A percentile compares a stretch with the other conserved stretches of the same genome.
These are phyloP conservation scores for Trichonephila inaurata DNA, from an alignment of 1,140 invertebrate species.

Conservation along the genomic window DNA sequence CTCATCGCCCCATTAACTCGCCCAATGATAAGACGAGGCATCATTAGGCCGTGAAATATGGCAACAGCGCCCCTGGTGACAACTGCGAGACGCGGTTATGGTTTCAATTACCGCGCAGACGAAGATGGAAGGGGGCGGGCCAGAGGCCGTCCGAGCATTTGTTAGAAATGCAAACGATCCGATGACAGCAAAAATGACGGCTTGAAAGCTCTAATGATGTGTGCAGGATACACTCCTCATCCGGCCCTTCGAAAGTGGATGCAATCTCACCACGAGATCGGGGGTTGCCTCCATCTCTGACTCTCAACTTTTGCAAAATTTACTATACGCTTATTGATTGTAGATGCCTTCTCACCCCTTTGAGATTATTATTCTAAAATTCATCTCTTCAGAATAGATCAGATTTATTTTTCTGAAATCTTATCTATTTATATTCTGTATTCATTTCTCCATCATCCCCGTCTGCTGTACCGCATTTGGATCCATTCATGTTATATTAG, in stretches of 20 bases:
- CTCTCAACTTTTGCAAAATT: too few relatives aligned
- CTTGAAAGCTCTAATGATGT: background rate
- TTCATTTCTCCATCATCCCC: too few relatives aligned
- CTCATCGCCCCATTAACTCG: background rate
- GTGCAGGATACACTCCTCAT: background rate
- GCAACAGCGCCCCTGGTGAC: background rate
- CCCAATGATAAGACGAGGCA: background rate
- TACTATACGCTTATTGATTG: too few relatives aligned
- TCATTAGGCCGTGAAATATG: conserved; percentile 42
- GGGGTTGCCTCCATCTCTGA: background rate
- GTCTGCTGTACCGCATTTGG: too few relatives aligned
- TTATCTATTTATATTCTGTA: too few relatives aligned
- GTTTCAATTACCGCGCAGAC: background rate
- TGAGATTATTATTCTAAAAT: too few relatives aligned
- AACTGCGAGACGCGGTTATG: background rate
- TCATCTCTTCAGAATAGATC: too few relatives aligned
- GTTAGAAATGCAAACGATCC: conserved; percentile 11
- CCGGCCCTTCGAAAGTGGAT: background rate
- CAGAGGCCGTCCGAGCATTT: background rate
- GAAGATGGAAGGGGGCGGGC: background rate
- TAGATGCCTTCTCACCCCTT: too few relatives aligned
- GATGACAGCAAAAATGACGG: conserved; percentile 4
- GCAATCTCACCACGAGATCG: background rate
- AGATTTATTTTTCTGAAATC: too few relatives aligned
- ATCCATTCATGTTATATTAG: too few relatives aligned